phyloP scores from a whole-genome alignment of 1,140 invertebrate species.

The Rhopalosiphum padi region DNA sequence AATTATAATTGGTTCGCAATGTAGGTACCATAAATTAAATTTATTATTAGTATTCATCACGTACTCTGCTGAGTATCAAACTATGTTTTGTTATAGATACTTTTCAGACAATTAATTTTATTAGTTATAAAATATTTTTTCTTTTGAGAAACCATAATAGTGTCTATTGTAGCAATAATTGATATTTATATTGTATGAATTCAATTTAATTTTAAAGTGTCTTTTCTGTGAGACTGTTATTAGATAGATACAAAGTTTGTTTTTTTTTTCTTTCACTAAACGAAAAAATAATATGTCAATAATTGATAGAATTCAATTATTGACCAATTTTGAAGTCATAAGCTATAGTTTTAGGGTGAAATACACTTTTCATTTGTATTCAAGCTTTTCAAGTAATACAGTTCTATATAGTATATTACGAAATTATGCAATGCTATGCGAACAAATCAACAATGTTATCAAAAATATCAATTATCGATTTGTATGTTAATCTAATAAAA shows the following conservation, averaged over 20 bases:
- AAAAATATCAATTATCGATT: neutral
- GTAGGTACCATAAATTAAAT: neutral
- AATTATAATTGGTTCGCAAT: neutral
- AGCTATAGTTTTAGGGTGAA: too few species aligned
- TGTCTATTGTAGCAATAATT: neutral
- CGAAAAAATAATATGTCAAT: neutral
- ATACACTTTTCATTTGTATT: too few species aligned
- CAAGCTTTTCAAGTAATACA: neutral
- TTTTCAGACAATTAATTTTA: constrained; percentile 4
- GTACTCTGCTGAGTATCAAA: neutral
- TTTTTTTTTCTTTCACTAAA: neutral
- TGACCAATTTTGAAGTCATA: neutral
- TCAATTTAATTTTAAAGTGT: neutral
- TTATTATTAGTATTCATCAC: neutral
- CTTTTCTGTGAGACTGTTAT: neutral
- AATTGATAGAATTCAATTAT: neutral
- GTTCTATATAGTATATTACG: neutral
- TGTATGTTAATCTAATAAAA: neutral
- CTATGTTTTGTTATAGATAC: neutral
- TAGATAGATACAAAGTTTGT: neutral
- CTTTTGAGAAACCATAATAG: neutral
- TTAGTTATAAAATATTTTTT: neutral
- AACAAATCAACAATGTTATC: neutral
- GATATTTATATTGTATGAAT: neutral
- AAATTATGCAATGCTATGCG: neutral